A percentile compares a stretch with the other conserved stretches of the same genome.
phyloP scores from a whole-genome alignment of 2,113 vertebrate species.

The Platichthys flesus region DNA sequence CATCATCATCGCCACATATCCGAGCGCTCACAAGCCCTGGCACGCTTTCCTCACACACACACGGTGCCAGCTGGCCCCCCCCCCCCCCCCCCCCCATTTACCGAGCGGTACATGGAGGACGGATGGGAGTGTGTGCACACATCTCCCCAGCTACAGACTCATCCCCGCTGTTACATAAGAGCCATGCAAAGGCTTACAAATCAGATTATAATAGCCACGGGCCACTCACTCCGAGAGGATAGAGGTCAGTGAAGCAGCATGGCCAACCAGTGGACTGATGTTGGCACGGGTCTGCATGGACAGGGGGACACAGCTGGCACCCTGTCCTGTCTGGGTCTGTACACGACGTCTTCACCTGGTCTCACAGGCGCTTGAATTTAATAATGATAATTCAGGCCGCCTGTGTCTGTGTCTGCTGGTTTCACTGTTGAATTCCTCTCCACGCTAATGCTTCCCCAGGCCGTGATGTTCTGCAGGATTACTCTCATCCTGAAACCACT shows the following conservation, averaged over 20 bases:
- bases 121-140: constrained; percentile 34
- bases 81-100: constrained; percentile 5
- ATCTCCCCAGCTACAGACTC: constrained; percentile 52
- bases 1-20: constrained; percentile 28
- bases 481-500: constrained; percentile 45
- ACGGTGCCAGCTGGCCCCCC: constrained; percentile 59
- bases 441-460: constrained; percentile 5
- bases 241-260: constrained; percentile 67
- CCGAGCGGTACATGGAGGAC: constrained; percentile 32
- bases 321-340: constrained; percentile 9
- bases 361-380: no score
- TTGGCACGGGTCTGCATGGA: constrained; percentile 6
- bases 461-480: constrained; percentile 38
- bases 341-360: neutral
- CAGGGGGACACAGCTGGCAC: constrained; percentile 1
- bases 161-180: constrained; percentile 74
- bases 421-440: neutral
- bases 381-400: no score
- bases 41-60: constrained; percentile 10
- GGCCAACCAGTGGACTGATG: constrained; percentile 30
- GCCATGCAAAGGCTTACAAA: constrained; percentile 67
- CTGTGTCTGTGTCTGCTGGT: neutral
- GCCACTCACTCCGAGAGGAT: constrained; percentile 48
- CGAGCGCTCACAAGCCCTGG: constrained; percentile 1
- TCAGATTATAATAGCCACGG: constrained; percentile 70